These are phyloP conservation scores for Macrocentrus cingulum DNA, from an alignment of 1,140 invertebrate species.

Conservation along the genomic window DNA sequence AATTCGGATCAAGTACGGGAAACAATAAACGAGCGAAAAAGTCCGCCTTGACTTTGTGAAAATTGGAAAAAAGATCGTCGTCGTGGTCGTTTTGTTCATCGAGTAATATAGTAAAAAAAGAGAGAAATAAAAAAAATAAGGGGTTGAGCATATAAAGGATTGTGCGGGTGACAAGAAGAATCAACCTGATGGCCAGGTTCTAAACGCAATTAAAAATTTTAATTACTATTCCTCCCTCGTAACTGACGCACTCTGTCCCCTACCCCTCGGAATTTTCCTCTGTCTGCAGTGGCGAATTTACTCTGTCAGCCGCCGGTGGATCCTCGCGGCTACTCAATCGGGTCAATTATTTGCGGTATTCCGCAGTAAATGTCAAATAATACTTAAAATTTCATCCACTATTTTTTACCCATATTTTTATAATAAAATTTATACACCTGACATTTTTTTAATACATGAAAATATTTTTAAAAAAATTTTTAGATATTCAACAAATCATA, in stretches of 20 bases:
- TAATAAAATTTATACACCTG: too few species aligned
- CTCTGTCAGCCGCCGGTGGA: slow-evolving; percentile 4
- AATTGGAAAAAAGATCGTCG: slow-evolving; percentile 35
- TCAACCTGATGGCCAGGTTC: slow-evolving; percentile 36
- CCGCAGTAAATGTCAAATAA: slow-evolving; percentile 9
- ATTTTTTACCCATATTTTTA: too few species aligned
- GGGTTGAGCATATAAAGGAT: neutral
- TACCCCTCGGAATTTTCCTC: neutral
- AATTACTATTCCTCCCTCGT: slow-evolving; percentile 42
- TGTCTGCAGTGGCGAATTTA: neutral
- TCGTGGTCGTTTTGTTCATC: slow-evolving; percentile 2
- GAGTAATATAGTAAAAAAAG: slow-evolving; percentile 5
- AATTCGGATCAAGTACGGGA: slow-evolving; percentile 30
- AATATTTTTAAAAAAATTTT: too few species aligned
- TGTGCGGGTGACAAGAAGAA: slow-evolving; percentile 22
- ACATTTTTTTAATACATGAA: too few species aligned
- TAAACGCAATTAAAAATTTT: slow-evolving; percentile 52
- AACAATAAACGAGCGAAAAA: slow-evolving; percentile 18
- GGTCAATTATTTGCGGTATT: slow-evolving; percentile 19
- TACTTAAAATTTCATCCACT: neutral
- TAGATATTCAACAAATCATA: too few species aligned
- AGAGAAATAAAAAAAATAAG: slow-evolving; percentile 14
- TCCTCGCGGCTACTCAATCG: slow-evolving; percentile 4
- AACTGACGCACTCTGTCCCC: slow-evolving; percentile 15
- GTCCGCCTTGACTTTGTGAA: slow-evolving; percentile 27